A percentile compares a stretch with the other conserved stretches of the same genome.
phyloP scores from a whole-genome alignment of 2,888 invertebrate species.

The Epistrophella euchroma region DNA sequence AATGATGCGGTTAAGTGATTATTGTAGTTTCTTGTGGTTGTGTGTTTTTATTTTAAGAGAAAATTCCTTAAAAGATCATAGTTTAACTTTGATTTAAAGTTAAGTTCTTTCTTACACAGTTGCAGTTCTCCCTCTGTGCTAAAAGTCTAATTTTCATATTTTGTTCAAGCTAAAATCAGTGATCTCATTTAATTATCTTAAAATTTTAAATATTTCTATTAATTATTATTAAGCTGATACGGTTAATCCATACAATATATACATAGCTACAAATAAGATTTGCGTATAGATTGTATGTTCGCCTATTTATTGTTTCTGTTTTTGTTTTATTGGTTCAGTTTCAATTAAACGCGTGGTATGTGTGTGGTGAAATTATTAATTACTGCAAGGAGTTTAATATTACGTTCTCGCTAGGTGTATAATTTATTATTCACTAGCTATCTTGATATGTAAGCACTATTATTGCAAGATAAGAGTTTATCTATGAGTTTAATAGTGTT shows the following conservation, averaged over 20 bases:
- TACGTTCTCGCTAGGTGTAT: background rate
- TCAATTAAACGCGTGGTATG: background rate
- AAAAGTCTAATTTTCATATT: background rate
- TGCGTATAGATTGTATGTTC: background rate
- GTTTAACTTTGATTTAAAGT: background rate
- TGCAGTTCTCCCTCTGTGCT: background rate
- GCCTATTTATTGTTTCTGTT: constrained; percentile 1
- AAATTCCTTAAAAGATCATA: background rate
- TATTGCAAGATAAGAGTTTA: background rate
- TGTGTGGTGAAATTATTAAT: constrained; percentile 6
- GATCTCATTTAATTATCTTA: background rate
- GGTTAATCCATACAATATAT: background rate
- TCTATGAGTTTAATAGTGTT: background rate
- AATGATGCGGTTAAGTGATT: background rate
- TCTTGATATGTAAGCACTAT: background rate
- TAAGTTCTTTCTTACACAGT: background rate
- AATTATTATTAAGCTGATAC: background rate
- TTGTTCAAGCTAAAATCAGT: background rate
- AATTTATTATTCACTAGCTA: constrained; percentile 1
- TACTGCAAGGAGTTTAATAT: background rate
- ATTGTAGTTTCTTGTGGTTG: background rate
- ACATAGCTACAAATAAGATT: background rate
- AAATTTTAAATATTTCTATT: background rate
- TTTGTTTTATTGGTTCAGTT: background rate
- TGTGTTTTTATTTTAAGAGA: background rate